phyloP scores from a whole-genome alignment of 2,113 vertebrate genomes.

The Cricetomys ansorgei region DNA sequence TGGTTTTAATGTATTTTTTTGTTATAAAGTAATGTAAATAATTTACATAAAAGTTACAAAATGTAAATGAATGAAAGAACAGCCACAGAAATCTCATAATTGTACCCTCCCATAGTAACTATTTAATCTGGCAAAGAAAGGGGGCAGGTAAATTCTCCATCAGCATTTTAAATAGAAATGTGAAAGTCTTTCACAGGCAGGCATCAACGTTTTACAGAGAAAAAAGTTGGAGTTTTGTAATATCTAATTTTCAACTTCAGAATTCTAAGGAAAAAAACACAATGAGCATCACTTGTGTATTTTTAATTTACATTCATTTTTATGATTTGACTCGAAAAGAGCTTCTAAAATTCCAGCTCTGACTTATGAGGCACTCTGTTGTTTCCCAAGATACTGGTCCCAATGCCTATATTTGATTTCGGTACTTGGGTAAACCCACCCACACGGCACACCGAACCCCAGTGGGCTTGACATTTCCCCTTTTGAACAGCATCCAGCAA shows the following conservation, averaged over 20 bases:
- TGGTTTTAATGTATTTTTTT: not conserved
- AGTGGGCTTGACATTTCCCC: constrained; percentile 80
- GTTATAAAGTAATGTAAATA: not conserved
- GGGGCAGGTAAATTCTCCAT: not conserved
- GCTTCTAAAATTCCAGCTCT: constrained; percentile 49
- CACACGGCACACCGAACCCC: constrained; percentile 76
- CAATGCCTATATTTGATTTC: constrained; percentile 79
- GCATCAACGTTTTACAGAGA: not conserved
- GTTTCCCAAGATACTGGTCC: constrained; percentile 67
- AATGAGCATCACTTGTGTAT: not conserved
- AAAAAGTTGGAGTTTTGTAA: constrained; percentile 28
- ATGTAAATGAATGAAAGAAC: not conserved
- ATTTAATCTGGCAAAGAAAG: not conserved
- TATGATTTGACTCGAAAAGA: constrained; percentile 44
- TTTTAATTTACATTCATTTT: constrained; percentile 18
- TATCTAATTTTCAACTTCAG: not conserved
- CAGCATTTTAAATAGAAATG: not conserved
- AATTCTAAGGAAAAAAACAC: constrained; percentile 2
- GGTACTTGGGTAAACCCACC: constrained; percentile 82
- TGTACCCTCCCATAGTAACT: not conserved
- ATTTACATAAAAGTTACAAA: constrained; percentile 22
- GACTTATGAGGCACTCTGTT: constrained; percentile 56
- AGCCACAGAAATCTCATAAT: not conserved
- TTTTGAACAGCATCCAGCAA: constrained; percentile 70
- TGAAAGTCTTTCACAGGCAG: not conserved